phyloP scores from a whole-genome alignment of 2,888 invertebrate genomes.

The Callimorpha dominula region DNA sequence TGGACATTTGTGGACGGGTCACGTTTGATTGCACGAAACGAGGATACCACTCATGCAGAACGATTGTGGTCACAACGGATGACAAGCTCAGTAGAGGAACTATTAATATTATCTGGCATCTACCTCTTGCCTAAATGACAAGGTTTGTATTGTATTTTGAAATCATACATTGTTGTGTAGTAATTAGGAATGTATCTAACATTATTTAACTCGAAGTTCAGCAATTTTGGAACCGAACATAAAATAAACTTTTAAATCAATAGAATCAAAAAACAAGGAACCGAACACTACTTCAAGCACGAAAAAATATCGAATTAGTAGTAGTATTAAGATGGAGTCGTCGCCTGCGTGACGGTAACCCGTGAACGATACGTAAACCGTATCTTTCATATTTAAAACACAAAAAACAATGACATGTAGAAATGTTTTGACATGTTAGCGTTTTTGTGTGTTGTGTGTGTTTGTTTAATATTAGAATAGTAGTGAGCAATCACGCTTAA shows the following conservation, averaged over 20 bases:
- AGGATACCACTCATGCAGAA: slow-evolving; percentile 78
- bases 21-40: slow-evolving; percentile 77
- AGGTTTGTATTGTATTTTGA: not conserved
- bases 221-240: slow-evolving; percentile 22
- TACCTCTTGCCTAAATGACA: not conserved
- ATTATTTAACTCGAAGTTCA: slow-evolving; percentile 8
- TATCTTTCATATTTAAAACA: not conserved
- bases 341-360: not conserved
- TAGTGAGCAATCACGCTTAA: not conserved
- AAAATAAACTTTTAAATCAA: slow-evolving; percentile 33
- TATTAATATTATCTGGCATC: slow-evolving; percentile 17
- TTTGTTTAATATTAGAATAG: not conserved
- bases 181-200: not conserved
- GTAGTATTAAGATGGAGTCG: too few relatives aligned
- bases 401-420: not conserved
- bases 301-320: too few relatives aligned
- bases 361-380: not conserved
- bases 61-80: slow-evolving; percentile 53
- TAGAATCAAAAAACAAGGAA: slow-evolving; percentile 11
- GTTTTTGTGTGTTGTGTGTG: too few relatives aligned
- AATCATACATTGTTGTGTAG: too few relatives aligned
- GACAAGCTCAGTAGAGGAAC: slow-evolving; percentile 33
- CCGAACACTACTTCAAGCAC: too few relatives aligned
- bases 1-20: slow-evolving; percentile 72
- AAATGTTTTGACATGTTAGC: not conserved